Conservation (phyloP, 2,797 vertebrate genomes). For the Sebastes alutus region DNA sequence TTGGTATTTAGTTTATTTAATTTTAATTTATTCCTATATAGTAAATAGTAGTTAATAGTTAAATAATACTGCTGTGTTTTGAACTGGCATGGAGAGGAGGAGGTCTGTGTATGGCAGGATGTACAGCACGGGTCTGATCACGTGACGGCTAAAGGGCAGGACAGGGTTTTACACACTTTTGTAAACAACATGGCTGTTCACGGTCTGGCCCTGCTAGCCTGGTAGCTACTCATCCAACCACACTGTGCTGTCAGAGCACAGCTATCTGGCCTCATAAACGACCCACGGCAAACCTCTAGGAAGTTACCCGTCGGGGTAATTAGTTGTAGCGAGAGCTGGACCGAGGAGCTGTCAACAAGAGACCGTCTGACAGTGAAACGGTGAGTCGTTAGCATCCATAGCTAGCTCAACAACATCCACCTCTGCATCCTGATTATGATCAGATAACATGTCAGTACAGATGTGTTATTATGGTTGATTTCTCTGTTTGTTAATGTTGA, state of each 20-base stretch:
- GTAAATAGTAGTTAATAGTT: background rate
- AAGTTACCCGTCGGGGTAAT: background rate
- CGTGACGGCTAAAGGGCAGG: slow-evolving; percentile 53
- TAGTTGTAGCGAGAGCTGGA: slow-evolving; percentile 7
- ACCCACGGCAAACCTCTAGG: background rate
- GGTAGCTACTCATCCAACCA: slow-evolving; percentile 21
- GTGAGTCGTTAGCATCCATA: slow-evolving; percentile 61
- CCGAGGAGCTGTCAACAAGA: slow-evolving; percentile 63
- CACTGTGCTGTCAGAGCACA: slow-evolving; percentile 7
- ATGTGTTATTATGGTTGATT: background rate
- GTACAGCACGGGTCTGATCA: slow-evolving; percentile 2
- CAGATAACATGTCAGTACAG: background rate
- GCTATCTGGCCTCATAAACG: background rate
- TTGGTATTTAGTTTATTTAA: background rate
- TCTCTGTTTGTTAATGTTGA: background rate
- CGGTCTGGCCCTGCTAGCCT: slow-evolving; percentile 40
- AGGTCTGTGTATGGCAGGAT: too few relatives aligned
- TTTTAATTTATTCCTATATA: background rate
- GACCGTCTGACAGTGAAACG: slow-evolving; percentile 54
- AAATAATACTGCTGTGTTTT: background rate
- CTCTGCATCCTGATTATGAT: background rate
- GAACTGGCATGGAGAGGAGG: background rate
- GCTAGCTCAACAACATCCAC: slow-evolving; percentile 40
- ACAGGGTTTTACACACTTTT: slow-evolving; percentile 65
- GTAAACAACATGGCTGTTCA: slow-evolving; percentile 87